These are phyloP conservation scores for Holacanthus passer DNA, from an alignment of 2,113 vertebrate species.

Conservation along the genomic window DNA sequence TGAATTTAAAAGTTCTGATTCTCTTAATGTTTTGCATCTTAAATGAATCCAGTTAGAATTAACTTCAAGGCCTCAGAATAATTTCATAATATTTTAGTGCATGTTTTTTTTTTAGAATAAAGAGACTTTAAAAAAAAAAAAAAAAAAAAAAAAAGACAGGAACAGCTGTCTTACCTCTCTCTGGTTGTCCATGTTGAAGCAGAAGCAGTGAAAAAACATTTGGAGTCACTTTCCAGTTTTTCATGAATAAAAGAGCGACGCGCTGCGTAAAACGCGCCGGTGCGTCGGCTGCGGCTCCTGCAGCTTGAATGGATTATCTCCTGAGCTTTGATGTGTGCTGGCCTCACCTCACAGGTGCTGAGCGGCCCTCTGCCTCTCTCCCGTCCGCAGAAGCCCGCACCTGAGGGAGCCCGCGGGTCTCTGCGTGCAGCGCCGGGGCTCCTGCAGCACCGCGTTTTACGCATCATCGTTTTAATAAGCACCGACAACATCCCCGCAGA, in stretches of 20 bases:
- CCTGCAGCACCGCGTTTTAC: slow-evolving; percentile 78
- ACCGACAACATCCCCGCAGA: slow-evolving; percentile 81
- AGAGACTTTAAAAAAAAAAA: too few species aligned
- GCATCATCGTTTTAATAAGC: slow-evolving; percentile 85
- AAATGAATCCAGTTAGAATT: background rate
- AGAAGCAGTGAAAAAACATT: slow-evolving; percentile 26
- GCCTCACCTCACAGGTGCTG: slow-evolving; percentile 82
- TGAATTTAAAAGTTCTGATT: slow-evolving; percentile 10
- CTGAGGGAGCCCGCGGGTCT: slow-evolving; percentile 68
- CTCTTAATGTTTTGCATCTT: background rate
- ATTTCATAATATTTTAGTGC: background rate
- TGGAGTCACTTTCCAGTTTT: slow-evolving; percentile 32
- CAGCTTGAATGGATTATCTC: slow-evolving; percentile 74
- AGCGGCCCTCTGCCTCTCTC: slow-evolving; percentile 62
- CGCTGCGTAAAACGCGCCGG: slow-evolving; percentile 57
- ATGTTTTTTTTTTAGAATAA: too few species aligned
- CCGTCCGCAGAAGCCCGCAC: slow-evolving; percentile 54
- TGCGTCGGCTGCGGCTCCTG: slow-evolving; percentile 63
- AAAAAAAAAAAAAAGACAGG: background rate
- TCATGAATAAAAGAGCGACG: slow-evolving; percentile 34
- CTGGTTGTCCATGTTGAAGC: slow-evolving; percentile 11
- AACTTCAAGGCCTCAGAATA: background rate
- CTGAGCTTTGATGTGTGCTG: slow-evolving; percentile 80
- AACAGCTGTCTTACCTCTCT: slow-evolving; percentile 61
- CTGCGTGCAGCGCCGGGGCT: slow-evolving; percentile 54